Percentiles rank a stretch among this genome's conserved stretches.
phyloP scores from a whole-genome alignment of 2,113 vertebrate species.

The Leptodactylus fuscus region DNA sequence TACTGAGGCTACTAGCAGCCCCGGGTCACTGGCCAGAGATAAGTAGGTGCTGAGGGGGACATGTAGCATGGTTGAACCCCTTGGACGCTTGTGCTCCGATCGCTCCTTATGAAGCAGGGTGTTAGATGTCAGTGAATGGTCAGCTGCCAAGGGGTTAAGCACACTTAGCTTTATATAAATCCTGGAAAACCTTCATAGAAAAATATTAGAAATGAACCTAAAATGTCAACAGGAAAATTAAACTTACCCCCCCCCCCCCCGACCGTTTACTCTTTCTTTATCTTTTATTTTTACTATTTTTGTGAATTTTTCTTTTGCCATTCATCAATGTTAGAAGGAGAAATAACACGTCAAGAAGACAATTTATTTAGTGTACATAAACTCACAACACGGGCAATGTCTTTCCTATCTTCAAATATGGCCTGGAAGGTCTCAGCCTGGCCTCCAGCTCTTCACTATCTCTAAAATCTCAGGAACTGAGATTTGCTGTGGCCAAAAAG shows the following conservation, averaged over 20 bases:
- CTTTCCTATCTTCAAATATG: background rate
- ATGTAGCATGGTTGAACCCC: too few species aligned
- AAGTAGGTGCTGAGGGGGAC: too few species aligned
- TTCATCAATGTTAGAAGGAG: background rate
- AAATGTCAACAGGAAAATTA: background rate
- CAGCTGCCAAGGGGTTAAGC: too few species aligned
- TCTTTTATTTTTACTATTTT: background rate
- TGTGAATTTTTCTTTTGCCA: background rate
- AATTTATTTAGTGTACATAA: background rate
- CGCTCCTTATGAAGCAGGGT: too few species aligned
- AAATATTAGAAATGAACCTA: background rate
- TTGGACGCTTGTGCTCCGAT: too few species aligned
- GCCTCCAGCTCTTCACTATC: background rate
- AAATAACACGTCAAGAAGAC: background rate
- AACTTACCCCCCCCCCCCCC: background rate
- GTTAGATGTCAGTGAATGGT: too few species aligned
- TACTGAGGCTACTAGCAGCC: too few species aligned
- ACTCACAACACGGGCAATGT: background rate
- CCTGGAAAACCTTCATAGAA: too few species aligned
- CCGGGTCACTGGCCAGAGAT: too few species aligned
- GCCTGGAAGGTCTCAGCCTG: background rate
- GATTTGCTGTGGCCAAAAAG: conserved; percentile 19
- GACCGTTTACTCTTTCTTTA: background rate
- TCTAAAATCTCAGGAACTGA: background rate
- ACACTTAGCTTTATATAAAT: too few species aligned